Percentiles rank a stretch among this genome's conserved stretches.
Evolutionary conservation across 2,888 invertebrate species (phyloP).

Genomic region (Creontiades dilutus): DNA sequence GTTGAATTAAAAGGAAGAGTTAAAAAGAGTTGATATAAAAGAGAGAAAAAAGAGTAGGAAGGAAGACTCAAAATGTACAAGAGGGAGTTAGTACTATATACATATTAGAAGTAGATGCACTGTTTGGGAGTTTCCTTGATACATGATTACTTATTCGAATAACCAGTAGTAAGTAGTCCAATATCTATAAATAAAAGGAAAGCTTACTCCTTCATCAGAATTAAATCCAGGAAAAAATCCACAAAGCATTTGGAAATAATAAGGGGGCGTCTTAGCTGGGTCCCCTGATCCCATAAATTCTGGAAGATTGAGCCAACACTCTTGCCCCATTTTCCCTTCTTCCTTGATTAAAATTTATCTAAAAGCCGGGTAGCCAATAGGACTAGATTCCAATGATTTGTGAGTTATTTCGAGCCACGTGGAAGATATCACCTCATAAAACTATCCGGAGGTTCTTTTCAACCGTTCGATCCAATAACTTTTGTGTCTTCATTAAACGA

Average conservation of each 20-base stretch:
- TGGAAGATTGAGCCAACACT: neutral
- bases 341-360: conserved; percentile 50
- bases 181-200: no score
- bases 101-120: no score
- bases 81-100: no score
- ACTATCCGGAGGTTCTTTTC: conserved; percentile 20
- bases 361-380: conserved; percentile 41
- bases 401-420: neutral
- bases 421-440: neutral
- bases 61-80: no score
- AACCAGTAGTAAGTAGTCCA: no score
- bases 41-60: no score
- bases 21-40: no score
- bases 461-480: conserved; percentile 8
- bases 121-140: no score
- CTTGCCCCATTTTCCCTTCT: conserved; percentile 26
- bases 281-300: neutral
- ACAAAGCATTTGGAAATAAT: neutral
- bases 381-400: conserved; percentile 13
- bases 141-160: no score
- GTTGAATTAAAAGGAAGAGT: no score
- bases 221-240: neutral
- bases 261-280: neutral
- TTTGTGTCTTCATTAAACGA: neutral
- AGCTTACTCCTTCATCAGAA: no score